Percentiles rank a stretch among this genome's conserved stretches.
phyloP scores from a whole-genome alignment of 2,888 invertebrate genomes.

The Phaonia tiefii region DNA sequence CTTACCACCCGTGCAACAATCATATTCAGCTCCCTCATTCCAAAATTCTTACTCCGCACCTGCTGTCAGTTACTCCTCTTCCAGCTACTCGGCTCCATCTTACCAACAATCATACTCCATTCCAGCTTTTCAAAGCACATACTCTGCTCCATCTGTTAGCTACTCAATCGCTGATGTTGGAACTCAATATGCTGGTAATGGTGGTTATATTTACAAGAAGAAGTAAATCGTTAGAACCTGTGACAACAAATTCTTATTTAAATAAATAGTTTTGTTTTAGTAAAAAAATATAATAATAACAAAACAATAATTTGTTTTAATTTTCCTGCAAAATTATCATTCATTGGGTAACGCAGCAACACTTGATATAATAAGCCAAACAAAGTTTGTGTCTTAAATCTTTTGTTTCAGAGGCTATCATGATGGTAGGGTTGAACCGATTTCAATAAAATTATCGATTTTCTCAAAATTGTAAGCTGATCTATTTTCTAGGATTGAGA shows the following conservation, averaged over 20 bases:
- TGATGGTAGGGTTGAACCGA: too few species aligned
- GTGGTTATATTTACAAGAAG: slow-evolving; percentile 78
- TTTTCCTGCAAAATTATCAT: neutral
- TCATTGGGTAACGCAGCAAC: too few species aligned
- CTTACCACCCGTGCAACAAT: slow-evolving; percentile 62
- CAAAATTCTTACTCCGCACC: slow-evolving; percentile 59
- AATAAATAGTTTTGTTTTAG: too few species aligned
- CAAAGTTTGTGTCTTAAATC: too few species aligned
- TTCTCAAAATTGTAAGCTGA: too few species aligned
- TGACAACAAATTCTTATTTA: neutral
- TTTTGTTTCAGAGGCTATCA: too few species aligned
- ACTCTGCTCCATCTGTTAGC: slow-evolving; percentile 46
- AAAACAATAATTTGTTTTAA: slow-evolving; percentile 12
- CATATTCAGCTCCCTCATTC: slow-evolving; percentile 56
- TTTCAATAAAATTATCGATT: too few species aligned
- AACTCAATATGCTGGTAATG: slow-evolving; percentile 78
- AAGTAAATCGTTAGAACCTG: slow-evolving; percentile 69
- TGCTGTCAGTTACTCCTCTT: slow-evolving; percentile 57
- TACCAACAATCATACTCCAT: slow-evolving; percentile 69
- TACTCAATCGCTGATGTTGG: slow-evolving; percentile 59
- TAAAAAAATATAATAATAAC: neutral
- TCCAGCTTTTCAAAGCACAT: slow-evolving; percentile 46
- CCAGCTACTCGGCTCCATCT: slow-evolving; percentile 65
- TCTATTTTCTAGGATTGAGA: too few species aligned
- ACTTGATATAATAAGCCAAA: too few species aligned